Evolutionary conservation across 1,140 invertebrate species (phyloP).

Genomic region (Physella acuta): DNA sequence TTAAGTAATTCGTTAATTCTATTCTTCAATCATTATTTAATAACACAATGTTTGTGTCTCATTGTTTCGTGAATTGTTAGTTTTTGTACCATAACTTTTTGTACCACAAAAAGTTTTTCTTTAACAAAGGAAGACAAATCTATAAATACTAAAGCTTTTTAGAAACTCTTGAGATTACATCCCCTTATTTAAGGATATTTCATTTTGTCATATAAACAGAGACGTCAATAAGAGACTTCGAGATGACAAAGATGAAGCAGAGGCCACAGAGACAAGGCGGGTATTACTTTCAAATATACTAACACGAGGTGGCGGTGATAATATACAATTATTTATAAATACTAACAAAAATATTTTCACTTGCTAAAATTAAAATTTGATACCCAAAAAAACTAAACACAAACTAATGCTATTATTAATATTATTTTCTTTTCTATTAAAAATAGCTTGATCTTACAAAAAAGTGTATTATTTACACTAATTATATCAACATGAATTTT

Average conservation of each 20-base stretch:
- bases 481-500: no score
- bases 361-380: not conserved
- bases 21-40: no score
- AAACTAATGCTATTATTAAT: not conserved
- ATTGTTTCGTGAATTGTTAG: not conserved
- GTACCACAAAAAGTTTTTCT: not conserved
- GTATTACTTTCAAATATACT: slow-evolving; percentile 37
- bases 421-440: no score
- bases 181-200: not conserved
- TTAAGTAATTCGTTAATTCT: slow-evolving; percentile 58
- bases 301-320: not conserved
- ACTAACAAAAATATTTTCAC: no score
- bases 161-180: not conserved
- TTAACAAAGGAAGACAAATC: not conserved
- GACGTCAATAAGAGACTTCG: slow-evolving; percentile 60
- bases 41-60: not conserved
- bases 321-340: not conserved
- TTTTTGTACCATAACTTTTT: not conserved
- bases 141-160: not conserved
- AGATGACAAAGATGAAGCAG: slow-evolving; percentile 62
- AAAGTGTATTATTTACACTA: no score
- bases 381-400: not conserved
- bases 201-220: slow-evolving; percentile 41
- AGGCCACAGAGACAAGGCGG: slow-evolving; percentile 50
- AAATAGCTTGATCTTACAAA: no score